These are phyloP conservation scores for Leptarthrus brevirostris DNA, from an alignment of 2,888 invertebrate genomes.

Conservation along the genomic window DNA sequence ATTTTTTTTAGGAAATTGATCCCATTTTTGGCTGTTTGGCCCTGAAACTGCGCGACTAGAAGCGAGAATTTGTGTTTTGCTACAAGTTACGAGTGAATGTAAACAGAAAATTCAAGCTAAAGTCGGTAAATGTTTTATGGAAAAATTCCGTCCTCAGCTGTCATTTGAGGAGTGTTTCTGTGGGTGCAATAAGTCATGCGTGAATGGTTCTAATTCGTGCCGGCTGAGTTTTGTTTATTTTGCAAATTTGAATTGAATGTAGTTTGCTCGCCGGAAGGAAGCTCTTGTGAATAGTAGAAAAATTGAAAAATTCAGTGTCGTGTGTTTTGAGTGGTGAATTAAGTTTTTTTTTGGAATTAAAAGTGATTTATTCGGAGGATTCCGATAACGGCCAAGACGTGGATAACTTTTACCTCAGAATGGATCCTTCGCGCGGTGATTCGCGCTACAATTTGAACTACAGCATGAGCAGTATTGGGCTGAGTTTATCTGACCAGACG, in stretches of 20 bases:
- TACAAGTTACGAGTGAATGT: neutral
- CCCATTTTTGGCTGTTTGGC: constrained; percentile 25
- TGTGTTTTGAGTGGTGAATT: neutral
- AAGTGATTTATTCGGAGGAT: neutral
- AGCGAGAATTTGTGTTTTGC: neutral
- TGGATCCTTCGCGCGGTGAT: constrained; percentile 92
- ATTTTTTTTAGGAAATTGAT: constrained; percentile 30
- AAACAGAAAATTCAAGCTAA: neutral
- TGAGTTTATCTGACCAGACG: constrained; percentile 81
- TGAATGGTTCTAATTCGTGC: neutral
- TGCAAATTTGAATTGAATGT: neutral
- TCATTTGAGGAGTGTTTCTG: constrained; percentile 18
- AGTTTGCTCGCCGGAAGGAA: neutral
- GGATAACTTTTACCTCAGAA: constrained; percentile 68
- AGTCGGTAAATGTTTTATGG: neutral
- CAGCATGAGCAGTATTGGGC: constrained; percentile 81
- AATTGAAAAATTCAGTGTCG: neutral
- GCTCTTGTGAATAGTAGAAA: neutral
- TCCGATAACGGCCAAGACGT: constrained; percentile 60
- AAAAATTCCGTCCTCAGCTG: constrained; percentile 14
- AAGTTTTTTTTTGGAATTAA: neutral
- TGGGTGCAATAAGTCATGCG: constrained; percentile 1
- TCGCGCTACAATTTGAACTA: constrained; percentile 90
- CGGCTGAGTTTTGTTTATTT: constrained; percentile 1
- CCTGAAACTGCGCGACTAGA: constrained; percentile 5